Base-by-base conservation (phyloP, 2,797 vertebrate species). In the Synanceia verrucosa region DNA sequence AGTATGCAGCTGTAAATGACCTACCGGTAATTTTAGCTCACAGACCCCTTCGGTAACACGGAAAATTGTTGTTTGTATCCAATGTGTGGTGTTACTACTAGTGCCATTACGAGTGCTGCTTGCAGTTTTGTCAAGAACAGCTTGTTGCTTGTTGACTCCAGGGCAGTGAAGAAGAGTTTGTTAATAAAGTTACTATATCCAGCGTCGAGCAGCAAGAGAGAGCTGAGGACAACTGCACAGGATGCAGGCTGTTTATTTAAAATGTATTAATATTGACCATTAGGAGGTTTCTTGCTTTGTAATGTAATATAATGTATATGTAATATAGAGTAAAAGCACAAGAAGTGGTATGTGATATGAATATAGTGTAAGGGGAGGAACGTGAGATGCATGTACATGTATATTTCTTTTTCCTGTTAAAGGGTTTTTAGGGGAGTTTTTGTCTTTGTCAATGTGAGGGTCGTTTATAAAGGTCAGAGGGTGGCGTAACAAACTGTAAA, bases 391-490 rank as follows among this genome's bases (percentile, higher is more conserved):
- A 12, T 5, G 44, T 44, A 29, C 43, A 55, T 21, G 0, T 4
- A 0, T 23, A 0, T 5, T 1, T 23, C 16, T 6, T 55, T 14
- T 3, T 4, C n/a, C n/a, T n/a, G n/a, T n/a, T n/a, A n/a, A n/a
- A n/a, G n/a, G n/a, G n/a, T n/a, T n/a, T n/a, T n/a, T n/a, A n/a
- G n/a, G n/a, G n/a, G n/a, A n/a, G n/a, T n/a, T n/a, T n/a, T n/a
- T n/a, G n/a, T n/a, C n/a, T n/a, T n/a, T n/a, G n/a, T n/a, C n/a
- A n/a, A n/a, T n/a, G n/a, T n/a, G n/a, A n/a, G n/a, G n/a, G n/a
- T n/a, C n/a, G n/a, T n/a, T n/a, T n/a, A n/a, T n/a, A n/a, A n/a
- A n/a, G n/a, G n/a, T n/a, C n/a, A n/a, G n/a, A n/a, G n/a, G n/a
- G n/a, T n/a, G n/a, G n/a, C n/a, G n/a, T n/a, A n/a, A n/a, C n/a